phyloP scores from a whole-genome alignment of 2,888 invertebrate genomes.

The Nymphalis polychloros region DNA sequence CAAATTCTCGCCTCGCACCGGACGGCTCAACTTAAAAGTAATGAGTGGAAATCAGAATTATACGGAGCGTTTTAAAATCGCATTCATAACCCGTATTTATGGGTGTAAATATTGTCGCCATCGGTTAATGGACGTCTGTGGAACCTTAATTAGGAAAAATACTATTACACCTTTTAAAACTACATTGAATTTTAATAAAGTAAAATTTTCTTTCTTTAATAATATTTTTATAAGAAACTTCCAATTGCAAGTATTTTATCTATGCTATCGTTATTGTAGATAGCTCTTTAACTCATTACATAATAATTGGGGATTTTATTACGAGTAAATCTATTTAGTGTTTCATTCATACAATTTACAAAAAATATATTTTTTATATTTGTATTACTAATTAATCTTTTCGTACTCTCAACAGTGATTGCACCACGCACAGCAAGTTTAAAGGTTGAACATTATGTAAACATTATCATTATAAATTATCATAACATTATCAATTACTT shows the following conservation, averaged over 20 bases:
- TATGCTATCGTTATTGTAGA: no score
- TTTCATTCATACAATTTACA: no score
- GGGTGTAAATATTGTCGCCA: slow-evolving; percentile 39
- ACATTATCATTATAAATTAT: slow-evolving; percentile 2
- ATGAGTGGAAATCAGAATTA: slow-evolving; percentile 60
- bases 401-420: background rate
- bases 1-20: slow-evolving; percentile 63
- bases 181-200: background rate
- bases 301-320: no score
- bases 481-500: slow-evolving; percentile 25
- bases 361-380: no score
- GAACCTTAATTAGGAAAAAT: slow-evolving; percentile 12
- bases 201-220: no score
- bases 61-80: slow-evolving; percentile 46
- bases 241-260: no score
- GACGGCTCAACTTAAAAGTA: slow-evolving; percentile 57
- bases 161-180: slow-evolving; percentile 3
- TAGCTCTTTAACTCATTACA: no score
- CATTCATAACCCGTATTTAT: slow-evolving; percentile 36
- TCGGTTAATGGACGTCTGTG: slow-evolving; percentile 14
- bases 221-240: no score
- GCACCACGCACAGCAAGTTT: background rate
- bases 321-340: no score
- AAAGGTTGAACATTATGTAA: background rate
- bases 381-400: no score